Conservation (phyloP, 2,888 invertebrate genomes). For the Abscondita cerata region DNA sequence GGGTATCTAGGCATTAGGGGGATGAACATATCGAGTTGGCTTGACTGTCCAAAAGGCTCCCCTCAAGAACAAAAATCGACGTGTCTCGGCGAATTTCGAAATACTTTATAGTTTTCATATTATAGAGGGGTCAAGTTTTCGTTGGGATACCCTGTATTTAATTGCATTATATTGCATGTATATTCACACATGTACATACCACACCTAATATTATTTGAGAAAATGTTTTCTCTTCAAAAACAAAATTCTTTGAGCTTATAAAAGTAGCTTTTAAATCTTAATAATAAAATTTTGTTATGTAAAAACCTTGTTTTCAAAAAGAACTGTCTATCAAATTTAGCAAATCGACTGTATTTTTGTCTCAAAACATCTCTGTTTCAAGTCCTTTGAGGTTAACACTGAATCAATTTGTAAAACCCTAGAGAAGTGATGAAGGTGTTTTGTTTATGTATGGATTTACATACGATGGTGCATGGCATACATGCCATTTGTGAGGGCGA, state of each 20-base stretch:
- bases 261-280: not conserved
- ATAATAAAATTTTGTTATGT: slow-evolving; percentile 35
- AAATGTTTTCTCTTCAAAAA: not conserved
- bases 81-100: no score
- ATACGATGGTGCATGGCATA: slow-evolving; percentile 41
- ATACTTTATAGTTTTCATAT: no score
- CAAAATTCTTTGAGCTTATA: not conserved
- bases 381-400: slow-evolving; percentile 30
- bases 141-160: no score
- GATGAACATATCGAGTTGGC: no score
- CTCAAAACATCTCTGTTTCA: slow-evolving; percentile 12
- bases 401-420: slow-evolving; percentile 38
- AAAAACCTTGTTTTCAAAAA: slow-evolving; percentile 35
- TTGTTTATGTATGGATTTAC: slow-evolving; percentile 39
- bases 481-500: slow-evolving; percentile 42
- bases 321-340: slow-evolving; percentile 14
- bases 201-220: no score
- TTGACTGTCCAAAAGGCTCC: no score
- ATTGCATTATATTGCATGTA: no score
- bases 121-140: no score
- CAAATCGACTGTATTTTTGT: slow-evolving; percentile 18
- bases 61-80: no score
- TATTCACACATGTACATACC: no score
- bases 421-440: slow-evolving; percentile 37
- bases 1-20: no score